Evolutionary conservation across 2,797 vertebrate genomes (phyloP).

Genomic region (Champsocephalus gunnari): DNA sequence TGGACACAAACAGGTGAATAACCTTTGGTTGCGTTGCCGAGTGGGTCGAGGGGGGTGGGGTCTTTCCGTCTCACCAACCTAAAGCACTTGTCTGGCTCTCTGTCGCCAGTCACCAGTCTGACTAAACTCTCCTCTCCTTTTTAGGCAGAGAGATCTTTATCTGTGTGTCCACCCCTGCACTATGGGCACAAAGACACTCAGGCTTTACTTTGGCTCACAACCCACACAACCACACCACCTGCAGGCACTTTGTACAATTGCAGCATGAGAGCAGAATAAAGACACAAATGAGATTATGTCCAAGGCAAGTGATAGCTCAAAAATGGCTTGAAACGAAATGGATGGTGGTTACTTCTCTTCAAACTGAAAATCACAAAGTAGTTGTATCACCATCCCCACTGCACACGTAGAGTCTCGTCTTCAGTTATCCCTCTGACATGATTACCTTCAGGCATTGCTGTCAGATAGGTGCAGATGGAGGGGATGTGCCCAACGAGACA

Average conservation of each 20-base stretch:
- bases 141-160: slow-evolving; percentile 78
- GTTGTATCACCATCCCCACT: not conserved
- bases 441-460: slow-evolving; percentile 43
- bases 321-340: not conserved
- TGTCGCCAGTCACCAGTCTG: slow-evolving; percentile 63
- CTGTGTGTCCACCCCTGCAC: slow-evolving; percentile 60
- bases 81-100: slow-evolving; percentile 64
- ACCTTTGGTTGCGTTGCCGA: slow-evolving; percentile 31
- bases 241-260: slow-evolving; percentile 65
- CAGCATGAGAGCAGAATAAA: slow-evolving; percentile 23
- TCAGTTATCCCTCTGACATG: slow-evolving; percentile 31
- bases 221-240: slow-evolving; percentile 77
- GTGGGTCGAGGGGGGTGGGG: slow-evolving; percentile 13
- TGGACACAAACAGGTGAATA: slow-evolving; percentile 50
- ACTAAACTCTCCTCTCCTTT: slow-evolving; percentile 71
- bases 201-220: slow-evolving; percentile 37
- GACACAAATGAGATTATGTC: slow-evolving; percentile 11
- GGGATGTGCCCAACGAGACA: slow-evolving; percentile 64
- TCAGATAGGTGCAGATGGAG: slow-evolving; percentile 68
- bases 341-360: not conserved
- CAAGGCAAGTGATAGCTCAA: not conserved
- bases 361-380: not conserved
- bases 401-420: slow-evolving; percentile 33
- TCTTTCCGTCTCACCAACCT: slow-evolving; percentile 36
- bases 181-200: slow-evolving; percentile 56